These are phyloP conservation scores for Drepana falcataria DNA, from an alignment of 2,888 invertebrate species.

Conservation along the genomic window DNA sequence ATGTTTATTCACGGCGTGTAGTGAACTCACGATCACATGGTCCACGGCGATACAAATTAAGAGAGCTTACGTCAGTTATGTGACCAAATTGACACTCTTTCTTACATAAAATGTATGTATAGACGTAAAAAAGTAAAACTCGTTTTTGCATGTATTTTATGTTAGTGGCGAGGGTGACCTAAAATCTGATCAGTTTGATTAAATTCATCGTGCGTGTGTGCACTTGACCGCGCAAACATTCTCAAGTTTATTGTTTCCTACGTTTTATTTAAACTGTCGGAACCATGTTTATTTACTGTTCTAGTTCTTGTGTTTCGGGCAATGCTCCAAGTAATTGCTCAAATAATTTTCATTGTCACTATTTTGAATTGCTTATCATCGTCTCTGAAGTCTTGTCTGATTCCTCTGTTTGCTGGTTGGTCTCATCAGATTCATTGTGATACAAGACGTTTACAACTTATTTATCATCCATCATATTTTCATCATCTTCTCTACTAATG, in stretches of 20 bases:
- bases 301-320: not conserved
- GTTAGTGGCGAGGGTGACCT: not conserved
- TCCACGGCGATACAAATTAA: no score
- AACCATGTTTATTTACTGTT: not conserved
- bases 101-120: no score
- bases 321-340: not conserved
- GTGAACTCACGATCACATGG: no score
- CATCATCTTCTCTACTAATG: no score
- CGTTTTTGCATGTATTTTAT: no score
- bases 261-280: not conserved
- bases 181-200: not conserved
- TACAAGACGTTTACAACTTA: no score
- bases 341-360: not conserved
- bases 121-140: no score
- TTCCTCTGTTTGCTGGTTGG: not conserved
- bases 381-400: not conserved
- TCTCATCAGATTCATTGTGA: no score
- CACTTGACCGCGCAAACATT: constrained; percentile 27
- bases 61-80: no score
- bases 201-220: constrained; percentile 14
- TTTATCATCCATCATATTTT: no score
- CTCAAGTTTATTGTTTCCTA: not conserved
- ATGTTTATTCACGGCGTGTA: no score
- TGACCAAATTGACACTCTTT: no score
- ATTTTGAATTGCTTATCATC: not conserved